A percentile compares a stretch with the other conserved stretches of the same genome.
Conservation (phyloP, 2,797 vertebrate genomes). For the Tenualosa thibaudeaui region DNA sequence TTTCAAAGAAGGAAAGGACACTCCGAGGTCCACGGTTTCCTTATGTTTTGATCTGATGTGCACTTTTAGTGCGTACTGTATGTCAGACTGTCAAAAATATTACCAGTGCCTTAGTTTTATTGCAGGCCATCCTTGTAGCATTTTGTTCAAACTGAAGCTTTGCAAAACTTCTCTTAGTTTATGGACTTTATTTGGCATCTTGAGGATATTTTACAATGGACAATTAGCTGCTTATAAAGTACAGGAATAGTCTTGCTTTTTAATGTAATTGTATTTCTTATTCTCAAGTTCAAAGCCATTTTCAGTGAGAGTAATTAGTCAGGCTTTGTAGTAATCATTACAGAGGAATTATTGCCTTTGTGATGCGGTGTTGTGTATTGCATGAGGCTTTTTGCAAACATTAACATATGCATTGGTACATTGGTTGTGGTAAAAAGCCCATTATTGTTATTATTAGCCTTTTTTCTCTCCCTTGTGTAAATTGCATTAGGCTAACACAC, state of each 20-base stretch:
- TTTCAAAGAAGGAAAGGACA: slow-evolving; percentile 55
- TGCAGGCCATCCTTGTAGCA: not conserved
- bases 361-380: slow-evolving; percentile 43
- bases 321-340: slow-evolving; percentile 45
- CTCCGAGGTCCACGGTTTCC: not conserved
- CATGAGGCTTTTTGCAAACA: slow-evolving; percentile 46
- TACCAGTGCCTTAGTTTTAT: not conserved
- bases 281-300: slow-evolving; percentile 37
- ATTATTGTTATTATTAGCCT: slow-evolving; percentile 62
- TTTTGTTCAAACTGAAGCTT: not conserved
- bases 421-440: slow-evolving; percentile 61
- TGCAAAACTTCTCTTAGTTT: not conserved
- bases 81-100: not conserved
- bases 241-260: slow-evolving; percentile 34
- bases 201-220: slow-evolving; percentile 27
- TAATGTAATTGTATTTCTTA: slow-evolving; percentile 46
- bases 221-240: slow-evolving; percentile 35
- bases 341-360: slow-evolving; percentile 44
- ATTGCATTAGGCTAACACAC: slow-evolving; percentile 53
- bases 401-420: slow-evolving; percentile 55
- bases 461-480: slow-evolving; percentile 59
- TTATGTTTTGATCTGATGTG: not conserved
- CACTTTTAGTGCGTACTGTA: not conserved
- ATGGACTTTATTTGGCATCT: not conserved
- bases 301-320: slow-evolving; percentile 45